Base-by-base conservation (phyloP, 2,888 invertebrate genomes). In the Exocentrus adspersus region DNA sequence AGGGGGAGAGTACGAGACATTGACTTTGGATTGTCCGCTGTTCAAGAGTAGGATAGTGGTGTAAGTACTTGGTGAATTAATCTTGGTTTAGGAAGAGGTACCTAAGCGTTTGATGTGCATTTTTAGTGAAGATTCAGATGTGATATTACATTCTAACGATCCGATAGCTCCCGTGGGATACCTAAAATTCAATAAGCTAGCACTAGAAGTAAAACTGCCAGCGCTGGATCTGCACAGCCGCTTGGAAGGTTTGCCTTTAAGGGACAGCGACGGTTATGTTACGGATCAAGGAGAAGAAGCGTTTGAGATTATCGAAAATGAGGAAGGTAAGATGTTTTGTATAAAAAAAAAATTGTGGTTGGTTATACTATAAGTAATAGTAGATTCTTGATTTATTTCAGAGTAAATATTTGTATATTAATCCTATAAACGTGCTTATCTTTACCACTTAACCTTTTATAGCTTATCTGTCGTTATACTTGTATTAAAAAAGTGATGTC, bases 1-100 rank as follows among this genome's bases (percentile, higher is more conserved):
- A 85, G 99, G 99, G 48, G 99, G 99, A 56, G 99, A 99, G 84
- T 99, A 97, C 81, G 99, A 99, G 85, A 96, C 98, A 24, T 94
- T 99, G 81, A 97, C 97, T 5, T 85, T 98, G 66, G 97, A 99
- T 86, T 98, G 98, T 83, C 98, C 98, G 4, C 86, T 99, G 66
- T 98, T 97, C 85, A 91, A 89, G 80, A 94, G 94, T 83, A 89
- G 89, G 79, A 91, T 98, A 83, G 88, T 93, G 72, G 88, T 97
- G 95, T 96, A 85, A 91, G 94, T 90, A 77, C 37, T 52, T 37
- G 48, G 43, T 32, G 9, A n/a, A n/a, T n/a, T n/a, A n/a, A n/a
- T n/a, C n/a, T n/a, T n/a, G n/a, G n/a, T n/a, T n/a, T n/a, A n/a
- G n/a, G 10, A 3, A 24, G 24, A 5, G 24, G 3, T 24, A 24